phyloP scores from a whole-genome alignment of 2,888 invertebrate species.

The Habroteleia sp. region DNA sequence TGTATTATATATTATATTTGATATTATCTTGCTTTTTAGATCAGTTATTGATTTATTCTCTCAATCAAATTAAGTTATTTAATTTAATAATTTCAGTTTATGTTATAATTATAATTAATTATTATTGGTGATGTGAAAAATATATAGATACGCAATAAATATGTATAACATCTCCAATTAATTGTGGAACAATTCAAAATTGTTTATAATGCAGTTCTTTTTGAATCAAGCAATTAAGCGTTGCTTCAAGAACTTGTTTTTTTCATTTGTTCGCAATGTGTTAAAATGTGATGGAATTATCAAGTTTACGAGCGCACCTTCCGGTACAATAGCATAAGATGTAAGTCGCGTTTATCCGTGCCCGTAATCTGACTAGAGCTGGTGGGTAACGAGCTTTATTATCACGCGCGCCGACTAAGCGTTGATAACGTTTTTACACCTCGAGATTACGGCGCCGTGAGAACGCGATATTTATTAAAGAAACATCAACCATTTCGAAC shows the following conservation, averaged over 20 bases:
- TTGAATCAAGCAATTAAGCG: not conserved
- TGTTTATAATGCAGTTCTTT: no score
- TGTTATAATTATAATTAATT: no score
- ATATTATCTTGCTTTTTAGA: no score
- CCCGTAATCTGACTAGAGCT: constrained; percentile 60
- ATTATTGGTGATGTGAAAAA: no score
- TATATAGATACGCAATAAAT: no score
- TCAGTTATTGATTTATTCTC: no score
- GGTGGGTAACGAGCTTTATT: constrained; percentile 64
- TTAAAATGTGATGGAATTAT: constrained; percentile 53
- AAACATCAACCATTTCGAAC: constrained; percentile 44
- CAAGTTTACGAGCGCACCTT: constrained; percentile 59
- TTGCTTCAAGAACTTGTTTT: not conserved
- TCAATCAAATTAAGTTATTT: no score
- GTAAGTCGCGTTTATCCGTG: constrained; percentile 58
- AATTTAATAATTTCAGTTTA: no score
- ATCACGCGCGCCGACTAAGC: constrained; percentile 58
- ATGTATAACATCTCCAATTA: no score
- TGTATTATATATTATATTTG: no score
- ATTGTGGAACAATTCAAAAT: no score
- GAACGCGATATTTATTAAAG: constrained; percentile 57
- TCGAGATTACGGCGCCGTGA: constrained; percentile 55
- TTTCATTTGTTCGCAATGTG: constrained; percentile 28
- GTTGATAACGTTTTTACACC: constrained; percentile 60
- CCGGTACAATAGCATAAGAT: constrained; percentile 54